A percentile compares a stretch with the other conserved stretches of the same genome.
phyloP scores from a whole-genome alignment of 2,113 vertebrate genomes.

The Microtus montanus region DNA sequence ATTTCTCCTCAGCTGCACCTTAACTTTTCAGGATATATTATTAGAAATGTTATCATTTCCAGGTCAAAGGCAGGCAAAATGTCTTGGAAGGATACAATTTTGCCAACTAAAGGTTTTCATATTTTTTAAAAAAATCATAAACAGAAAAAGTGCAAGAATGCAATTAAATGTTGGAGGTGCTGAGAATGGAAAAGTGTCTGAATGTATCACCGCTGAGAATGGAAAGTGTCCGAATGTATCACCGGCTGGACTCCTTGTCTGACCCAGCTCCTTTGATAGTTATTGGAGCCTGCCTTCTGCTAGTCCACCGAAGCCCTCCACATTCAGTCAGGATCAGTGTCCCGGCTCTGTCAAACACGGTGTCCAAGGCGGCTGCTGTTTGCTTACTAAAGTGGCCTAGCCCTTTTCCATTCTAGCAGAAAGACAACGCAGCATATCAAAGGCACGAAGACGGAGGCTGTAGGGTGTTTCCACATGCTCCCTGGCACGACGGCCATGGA shows the following conservation, averaged over 20 bases:
- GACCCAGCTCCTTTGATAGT: constrained; percentile 34
- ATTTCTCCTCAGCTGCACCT: constrained; percentile 1
- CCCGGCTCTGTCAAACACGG: constrained; percentile 45
- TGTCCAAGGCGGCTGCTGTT: constrained; percentile 64
- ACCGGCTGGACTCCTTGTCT: constrained; percentile 38
- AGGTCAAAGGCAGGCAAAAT: constrained; percentile 58
- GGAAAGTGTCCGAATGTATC: constrained; percentile 58
- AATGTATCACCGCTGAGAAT: constrained; percentile 64
- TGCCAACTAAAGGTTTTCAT: constrained; percentile 63
- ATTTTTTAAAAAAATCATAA: constrained; percentile 19
- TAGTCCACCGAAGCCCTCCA: constrained; percentile 42
- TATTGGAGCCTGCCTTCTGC: constrained; percentile 37
- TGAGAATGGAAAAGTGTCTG: constrained; percentile 68
- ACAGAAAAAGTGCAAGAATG: constrained; percentile 35
- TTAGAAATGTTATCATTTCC: constrained; percentile 69
- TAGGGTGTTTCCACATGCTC: constrained; percentile 35
- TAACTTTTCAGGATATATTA: constrained; percentile 62
- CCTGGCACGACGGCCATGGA: constrained; percentile 35
- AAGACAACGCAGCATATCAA: no score
- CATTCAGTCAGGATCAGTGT: constrained; percentile 40
- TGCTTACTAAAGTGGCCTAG: constrained; percentile 49
- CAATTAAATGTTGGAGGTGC: constrained; percentile 21
- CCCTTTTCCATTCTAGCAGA: no score
- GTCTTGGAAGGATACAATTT: constrained; percentile 60
- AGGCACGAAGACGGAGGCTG: background rate